phyloP scores from a whole-genome alignment of 2,113 vertebrate genomes.

The Tautogolabrus adspersus region DNA sequence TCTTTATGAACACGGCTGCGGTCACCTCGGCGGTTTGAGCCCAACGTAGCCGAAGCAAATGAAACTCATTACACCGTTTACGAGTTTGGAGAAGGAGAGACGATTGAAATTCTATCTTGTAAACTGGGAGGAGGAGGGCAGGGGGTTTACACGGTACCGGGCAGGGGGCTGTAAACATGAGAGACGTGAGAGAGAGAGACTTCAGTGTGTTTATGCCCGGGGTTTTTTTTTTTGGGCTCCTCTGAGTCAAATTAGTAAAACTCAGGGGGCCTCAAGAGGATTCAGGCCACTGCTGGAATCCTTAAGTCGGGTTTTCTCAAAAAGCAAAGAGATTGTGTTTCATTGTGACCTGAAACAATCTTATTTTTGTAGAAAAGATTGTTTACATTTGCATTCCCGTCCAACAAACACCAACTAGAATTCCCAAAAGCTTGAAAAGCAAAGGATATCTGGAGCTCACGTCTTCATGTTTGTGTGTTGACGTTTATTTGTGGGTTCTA shows the following conservation, averaged over 20 bases:
- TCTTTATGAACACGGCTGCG: constrained; percentile 72
- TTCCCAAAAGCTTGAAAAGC: not conserved
- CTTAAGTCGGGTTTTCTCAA: constrained; percentile 16
- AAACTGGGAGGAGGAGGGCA: constrained; percentile 37
- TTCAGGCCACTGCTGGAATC: constrained; percentile 37
- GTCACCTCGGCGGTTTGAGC: constrained; percentile 66
- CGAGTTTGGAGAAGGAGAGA: constrained; percentile 69
- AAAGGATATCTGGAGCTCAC: not conserved
- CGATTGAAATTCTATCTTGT: constrained; percentile 77
- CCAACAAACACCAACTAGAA: not conserved
- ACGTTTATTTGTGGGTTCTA: not conserved
- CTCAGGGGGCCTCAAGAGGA: constrained; percentile 10
- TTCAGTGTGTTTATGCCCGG: constrained; percentile 51
- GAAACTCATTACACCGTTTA: constrained; percentile 79
- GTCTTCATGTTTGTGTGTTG: not conserved
- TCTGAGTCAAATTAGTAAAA: constrained; percentile 44
- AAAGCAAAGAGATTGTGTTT: constrained; percentile 21
- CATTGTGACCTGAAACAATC: not conserved
- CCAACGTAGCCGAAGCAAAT: constrained; percentile 75
- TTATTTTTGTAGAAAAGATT: constrained; percentile 10
- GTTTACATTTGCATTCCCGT: constrained; percentile 8
- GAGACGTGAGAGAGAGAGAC: constrained; percentile 52
- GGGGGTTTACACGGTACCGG: constrained; percentile 16
- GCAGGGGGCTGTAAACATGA: constrained; percentile 63
- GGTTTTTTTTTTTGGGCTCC: constrained; percentile 21